Percentiles rank a stretch among this genome's conserved stretches.
Evolutionary conservation across 2,888 invertebrate genomes (phyloP).

Genomic region (Diarsia dahlii): DNA sequence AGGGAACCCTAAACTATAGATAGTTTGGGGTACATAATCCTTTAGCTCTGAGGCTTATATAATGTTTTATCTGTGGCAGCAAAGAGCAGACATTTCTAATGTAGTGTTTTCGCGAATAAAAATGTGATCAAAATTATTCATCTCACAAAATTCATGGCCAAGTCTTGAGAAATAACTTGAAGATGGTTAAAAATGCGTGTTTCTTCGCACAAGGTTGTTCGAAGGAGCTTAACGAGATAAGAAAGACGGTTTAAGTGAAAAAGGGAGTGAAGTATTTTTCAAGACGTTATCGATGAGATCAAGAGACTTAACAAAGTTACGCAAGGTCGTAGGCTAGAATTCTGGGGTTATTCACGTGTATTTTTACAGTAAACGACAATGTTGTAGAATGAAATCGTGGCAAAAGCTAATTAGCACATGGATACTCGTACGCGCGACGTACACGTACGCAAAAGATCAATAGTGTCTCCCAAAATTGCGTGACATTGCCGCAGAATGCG

Average conservation of each 20-base stretch:
- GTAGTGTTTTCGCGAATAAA: slow-evolving; percentile 1
- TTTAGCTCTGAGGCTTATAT: slow-evolving; percentile 18
- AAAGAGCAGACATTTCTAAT: neutral
- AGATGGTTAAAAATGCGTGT: slow-evolving; percentile 36
- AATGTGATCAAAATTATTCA: slow-evolving; percentile 2
- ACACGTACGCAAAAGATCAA: slow-evolving; percentile 46
- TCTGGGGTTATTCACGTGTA: neutral
- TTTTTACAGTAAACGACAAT: slow-evolving; percentile 8
- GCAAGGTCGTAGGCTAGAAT: slow-evolving; percentile 5
- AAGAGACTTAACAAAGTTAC: slow-evolving; percentile 30
- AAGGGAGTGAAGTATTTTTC: slow-evolving; percentile 29
- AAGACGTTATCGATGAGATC: slow-evolving; percentile 37
- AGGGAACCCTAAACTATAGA: slow-evolving; percentile 25
- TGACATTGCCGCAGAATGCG: slow-evolving; percentile 24
- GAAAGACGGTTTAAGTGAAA: slow-evolving; percentile 28
- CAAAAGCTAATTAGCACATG: slow-evolving; percentile 37
- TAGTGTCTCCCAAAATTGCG: slow-evolving; percentile 39
- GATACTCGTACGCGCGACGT: slow-evolving; percentile 13
- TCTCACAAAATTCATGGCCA: neutral
- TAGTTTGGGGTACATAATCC: slow-evolving; percentile 24
- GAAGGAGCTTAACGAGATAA: slow-evolving; percentile 40
- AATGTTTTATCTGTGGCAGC: slow-evolving; percentile 22
- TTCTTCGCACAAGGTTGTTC: slow-evolving; percentile 21
- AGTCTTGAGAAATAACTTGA: slow-evolving; percentile 10
- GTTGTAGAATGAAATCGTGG: slow-evolving; percentile 16